Evolutionary conservation across 2,797 vertebrate species (phyloP), one percentile per base, ranked within the genome.

Genomic region (Nannoperca obscura): DNA sequence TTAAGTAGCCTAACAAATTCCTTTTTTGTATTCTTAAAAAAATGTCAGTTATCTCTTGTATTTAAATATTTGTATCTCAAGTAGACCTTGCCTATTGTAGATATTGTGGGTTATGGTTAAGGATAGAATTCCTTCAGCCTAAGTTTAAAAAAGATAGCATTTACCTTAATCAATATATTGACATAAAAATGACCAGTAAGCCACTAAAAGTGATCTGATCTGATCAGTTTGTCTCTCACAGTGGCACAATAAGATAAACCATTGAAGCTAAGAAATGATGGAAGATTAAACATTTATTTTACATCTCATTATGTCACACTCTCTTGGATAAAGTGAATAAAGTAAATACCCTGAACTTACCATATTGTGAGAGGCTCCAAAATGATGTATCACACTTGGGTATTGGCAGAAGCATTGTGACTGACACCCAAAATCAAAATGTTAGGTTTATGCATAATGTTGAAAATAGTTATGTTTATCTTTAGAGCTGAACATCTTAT

Each of bases 281-380:
- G 69, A 22, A 27, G 46, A 67, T 55, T 57, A 79, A 84, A 70
- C 15, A 61, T 61, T 66, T 64, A 76, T 73, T 70, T 73, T 64
- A 67, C 60, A 50, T 63, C 55, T 20, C 22, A 40, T 73, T 70
- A 32, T 66, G 38, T 61, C 42, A 2, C 53, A 58, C 76, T 66
- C 20, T 32, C 72, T 27, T 69, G 30, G 30, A 58, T 63, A 55
- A 66, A 78, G 11, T 63, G 47, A 75, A 24, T n/a, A 14, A 27
- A 65, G 44, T 27, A 27, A 40, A 46, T 50, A 67, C 30, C 27
- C 27, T 30, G 14, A 49, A 64, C 3, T 61, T 40, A 52, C 34
- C 44, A 61, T 19, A 67, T 42, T 32, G 61, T 57, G 4, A 47
- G 24, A 71, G 24, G 27, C 11, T 71, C 20, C 24, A 12, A 2